Evolutionary conservation across 2,888 invertebrate species (phyloP).

Genomic region (Tenthredo livida): DNA sequence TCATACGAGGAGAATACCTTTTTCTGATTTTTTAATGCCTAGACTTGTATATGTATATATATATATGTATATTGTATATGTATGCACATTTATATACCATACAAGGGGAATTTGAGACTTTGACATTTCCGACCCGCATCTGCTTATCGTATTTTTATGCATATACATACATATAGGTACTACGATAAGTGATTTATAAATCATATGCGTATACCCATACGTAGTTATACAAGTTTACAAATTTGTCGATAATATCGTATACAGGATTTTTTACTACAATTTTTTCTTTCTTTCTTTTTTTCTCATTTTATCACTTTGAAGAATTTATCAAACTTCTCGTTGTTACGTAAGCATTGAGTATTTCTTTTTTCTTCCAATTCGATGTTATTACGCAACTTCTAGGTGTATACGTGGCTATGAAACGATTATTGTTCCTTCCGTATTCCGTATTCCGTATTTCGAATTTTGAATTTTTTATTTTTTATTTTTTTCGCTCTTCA

Average conservation of each 20-base stretch:
- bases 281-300: no score
- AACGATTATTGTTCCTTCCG: not conserved
- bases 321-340: no score
- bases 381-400: not conserved
- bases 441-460: not conserved
- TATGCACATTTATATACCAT: not conserved
- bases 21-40: not conserved
- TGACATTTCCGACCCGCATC: conserved; percentile 1
- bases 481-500: not conserved
- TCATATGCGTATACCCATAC: no score
- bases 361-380: not conserved
- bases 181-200: no score
- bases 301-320: no score
- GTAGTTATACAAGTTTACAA: no score
- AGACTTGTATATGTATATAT: not conserved
- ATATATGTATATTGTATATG: not conserved
- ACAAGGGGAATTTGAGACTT: conserved; percentile 2
- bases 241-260: no score
- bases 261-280: no score
- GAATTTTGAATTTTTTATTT: not conserved
- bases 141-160: not conserved
- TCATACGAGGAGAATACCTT: not conserved
- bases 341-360: not conserved
- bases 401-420: no score
- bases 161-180: not conserved